Evolutionary conservation across 92 coral and sea anemone species (phyloP).

Genomic region (Phenganax marumi): DNA sequence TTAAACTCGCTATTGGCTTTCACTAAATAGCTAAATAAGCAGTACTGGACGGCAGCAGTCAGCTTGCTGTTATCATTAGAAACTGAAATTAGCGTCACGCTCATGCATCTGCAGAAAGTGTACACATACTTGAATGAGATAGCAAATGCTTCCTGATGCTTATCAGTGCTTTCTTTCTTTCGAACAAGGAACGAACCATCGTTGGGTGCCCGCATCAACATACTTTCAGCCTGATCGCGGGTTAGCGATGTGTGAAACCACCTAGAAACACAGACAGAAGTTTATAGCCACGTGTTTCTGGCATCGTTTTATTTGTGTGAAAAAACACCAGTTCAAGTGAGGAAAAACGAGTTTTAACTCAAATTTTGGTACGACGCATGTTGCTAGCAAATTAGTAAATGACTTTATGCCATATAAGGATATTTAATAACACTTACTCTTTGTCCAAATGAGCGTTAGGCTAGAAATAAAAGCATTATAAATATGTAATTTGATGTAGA

Average conservation of each 20-base stretch:
- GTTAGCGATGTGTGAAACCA: constrained; percentile 93
- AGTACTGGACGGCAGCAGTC: no score
- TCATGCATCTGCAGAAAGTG: background rate
- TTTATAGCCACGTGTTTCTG: background rate
- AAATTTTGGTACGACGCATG: no score
- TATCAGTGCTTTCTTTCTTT: constrained; percentile 54
- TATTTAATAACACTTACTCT: constrained; percentile 68
- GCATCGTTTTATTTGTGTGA: no score
- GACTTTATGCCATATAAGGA: background rate
- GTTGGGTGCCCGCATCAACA: constrained; percentile 80
- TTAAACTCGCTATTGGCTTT: no score
- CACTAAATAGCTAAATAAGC: no score
- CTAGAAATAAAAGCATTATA: constrained; percentile 39
- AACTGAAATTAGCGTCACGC: background rate
- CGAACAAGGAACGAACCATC: constrained; percentile 90
- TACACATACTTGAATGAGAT: constrained; percentile 64
- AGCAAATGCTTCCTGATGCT: constrained; percentile 37
- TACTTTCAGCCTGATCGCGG: constrained; percentile 85
- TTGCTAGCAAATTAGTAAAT: background rate
- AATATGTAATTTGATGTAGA: no score
- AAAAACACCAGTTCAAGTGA: no score
- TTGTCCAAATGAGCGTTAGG: constrained; percentile 94
- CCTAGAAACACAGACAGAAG: constrained; percentile 41
- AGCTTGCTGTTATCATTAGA: no score
- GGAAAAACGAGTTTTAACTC: no score